Percentiles rank a stretch among this genome's conserved stretches.
Evolutionary conservation across 2,888 invertebrate genomes (phyloP).

Genomic region (Mantis religiosa): DNA sequence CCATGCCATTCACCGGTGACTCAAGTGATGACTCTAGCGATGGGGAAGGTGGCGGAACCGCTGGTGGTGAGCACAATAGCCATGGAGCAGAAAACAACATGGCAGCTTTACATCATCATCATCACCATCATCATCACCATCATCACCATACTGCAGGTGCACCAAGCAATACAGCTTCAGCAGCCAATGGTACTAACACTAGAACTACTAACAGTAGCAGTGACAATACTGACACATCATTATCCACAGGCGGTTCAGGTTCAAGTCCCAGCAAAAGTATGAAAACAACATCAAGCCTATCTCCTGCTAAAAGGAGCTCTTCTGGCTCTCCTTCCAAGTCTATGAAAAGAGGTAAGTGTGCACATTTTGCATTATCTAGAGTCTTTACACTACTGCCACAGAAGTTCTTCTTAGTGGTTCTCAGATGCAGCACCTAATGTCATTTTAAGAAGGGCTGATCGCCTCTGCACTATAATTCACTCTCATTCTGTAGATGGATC

Average conservation of each 20-base stretch:
- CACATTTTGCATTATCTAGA: background rate
- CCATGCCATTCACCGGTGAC: conserved; percentile 93
- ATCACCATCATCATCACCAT: conserved; percentile 15
- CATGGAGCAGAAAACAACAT: conserved; percentile 2
- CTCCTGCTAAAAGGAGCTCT: conserved; percentile 77
- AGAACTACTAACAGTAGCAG: conserved; percentile 50
- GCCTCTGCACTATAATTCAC: too few species aligned
- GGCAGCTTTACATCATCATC: background rate
- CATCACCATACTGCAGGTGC: conserved; percentile 41
- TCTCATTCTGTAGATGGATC: too few species aligned
- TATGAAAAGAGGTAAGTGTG: conserved; percentile 66
- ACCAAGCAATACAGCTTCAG: conserved; percentile 32
- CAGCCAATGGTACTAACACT: conserved; percentile 42
- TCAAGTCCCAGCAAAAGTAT: conserved; percentile 83
- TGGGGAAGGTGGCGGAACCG: conserved; percentile 59
- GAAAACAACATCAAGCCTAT: conserved; percentile 79
- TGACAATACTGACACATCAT: conserved; percentile 52
- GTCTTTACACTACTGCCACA: background rate
- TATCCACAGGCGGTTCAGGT: conserved; percentile 58
- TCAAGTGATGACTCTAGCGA: conserved; percentile 93
- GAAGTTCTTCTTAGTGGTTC: background rate
- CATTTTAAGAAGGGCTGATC: too few species aligned
- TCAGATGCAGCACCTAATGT: too few species aligned
- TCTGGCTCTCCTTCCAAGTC: conserved; percentile 79
- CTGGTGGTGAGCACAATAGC: conserved; percentile 6